Conservation (phyloP, 2,888 invertebrate genomes). For the Nomada fabriciana region DNA sequence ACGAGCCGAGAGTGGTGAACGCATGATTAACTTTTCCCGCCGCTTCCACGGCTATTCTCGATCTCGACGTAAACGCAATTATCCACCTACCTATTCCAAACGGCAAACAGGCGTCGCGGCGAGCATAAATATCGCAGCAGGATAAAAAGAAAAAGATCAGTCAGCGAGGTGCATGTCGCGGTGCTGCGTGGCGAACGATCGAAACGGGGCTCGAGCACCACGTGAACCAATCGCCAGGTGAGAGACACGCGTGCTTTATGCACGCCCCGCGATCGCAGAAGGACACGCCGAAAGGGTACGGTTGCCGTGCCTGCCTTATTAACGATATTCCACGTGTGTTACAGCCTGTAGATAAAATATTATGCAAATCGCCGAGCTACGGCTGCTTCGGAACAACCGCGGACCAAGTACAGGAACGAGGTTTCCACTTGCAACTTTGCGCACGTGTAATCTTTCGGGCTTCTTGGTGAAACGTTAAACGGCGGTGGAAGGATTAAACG, state of each 20-base stretch:
- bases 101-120: conserved; percentile 56
- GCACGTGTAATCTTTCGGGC: too few species aligned
- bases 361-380: conserved; percentile 69
- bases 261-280: conserved; percentile 59
- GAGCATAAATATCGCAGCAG: conserved; percentile 62
- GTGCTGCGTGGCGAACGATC: not conserved
- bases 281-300: conserved; percentile 72
- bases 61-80: conserved; percentile 71
- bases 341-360: conserved; percentile 73
- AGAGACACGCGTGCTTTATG: conserved; percentile 45
- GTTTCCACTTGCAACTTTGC: not conserved
- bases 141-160: conserved; percentile 30
- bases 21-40: conserved; percentile 76
- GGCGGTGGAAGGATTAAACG: too few species aligned
- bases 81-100: conserved; percentile 73
- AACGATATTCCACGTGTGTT: conserved; percentile 74
- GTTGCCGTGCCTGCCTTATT: conserved; percentile 75
- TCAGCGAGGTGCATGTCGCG: conserved; percentile 46
- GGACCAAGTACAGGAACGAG: not conserved
- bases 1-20: conserved; percentile 62
- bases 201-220: conserved; percentile 34
- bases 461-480: too few species aligned
- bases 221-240: conserved; percentile 40
- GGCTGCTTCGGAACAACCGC: not conserved
- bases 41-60: conserved; percentile 63